phyloP scores from a whole-genome alignment of 2,797 vertebrate species.

The Prionace glauca region DNA sequence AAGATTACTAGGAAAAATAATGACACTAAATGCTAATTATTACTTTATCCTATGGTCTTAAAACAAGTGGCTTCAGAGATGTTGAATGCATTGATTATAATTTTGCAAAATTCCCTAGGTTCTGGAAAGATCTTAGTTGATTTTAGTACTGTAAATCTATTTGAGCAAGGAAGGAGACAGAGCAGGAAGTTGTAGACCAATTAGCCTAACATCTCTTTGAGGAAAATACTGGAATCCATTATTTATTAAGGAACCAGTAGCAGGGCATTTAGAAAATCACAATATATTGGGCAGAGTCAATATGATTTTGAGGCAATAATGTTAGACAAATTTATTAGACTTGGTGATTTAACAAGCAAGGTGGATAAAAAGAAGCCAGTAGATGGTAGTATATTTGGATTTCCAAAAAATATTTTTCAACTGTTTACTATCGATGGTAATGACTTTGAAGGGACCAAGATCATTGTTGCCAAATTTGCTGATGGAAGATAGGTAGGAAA shows the following conservation, averaged over 20 bases:
- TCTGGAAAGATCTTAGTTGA: too few relatives aligned
- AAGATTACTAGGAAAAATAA: background rate
- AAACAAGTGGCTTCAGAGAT: background rate
- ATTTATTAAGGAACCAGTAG: background rate
- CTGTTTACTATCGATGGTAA: background rate
- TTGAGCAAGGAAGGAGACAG: background rate
- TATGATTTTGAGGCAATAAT: background rate
- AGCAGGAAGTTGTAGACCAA: background rate
- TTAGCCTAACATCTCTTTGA: background rate
- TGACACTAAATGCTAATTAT: background rate
- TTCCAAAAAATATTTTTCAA: background rate
- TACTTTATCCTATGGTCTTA: background rate
- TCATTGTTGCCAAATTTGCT: background rate
- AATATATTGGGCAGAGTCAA: too few relatives aligned
- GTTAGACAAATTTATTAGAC: background rate
- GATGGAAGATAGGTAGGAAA: background rate
- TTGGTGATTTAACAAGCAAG: background rate
- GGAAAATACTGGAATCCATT: background rate
- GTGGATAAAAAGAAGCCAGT: background rate
- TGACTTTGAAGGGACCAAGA: background rate
- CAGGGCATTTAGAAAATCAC: background rate
- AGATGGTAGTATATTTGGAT: background rate
- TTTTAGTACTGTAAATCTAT: background rate
- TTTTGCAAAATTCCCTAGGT: background rate
- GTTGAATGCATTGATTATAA: background rate